A percentile compares a stretch with the other conserved stretches of the same genome.
phyloP scores from a whole-genome alignment of 2,888 invertebrate species.

The Gari tellinella region DNA sequence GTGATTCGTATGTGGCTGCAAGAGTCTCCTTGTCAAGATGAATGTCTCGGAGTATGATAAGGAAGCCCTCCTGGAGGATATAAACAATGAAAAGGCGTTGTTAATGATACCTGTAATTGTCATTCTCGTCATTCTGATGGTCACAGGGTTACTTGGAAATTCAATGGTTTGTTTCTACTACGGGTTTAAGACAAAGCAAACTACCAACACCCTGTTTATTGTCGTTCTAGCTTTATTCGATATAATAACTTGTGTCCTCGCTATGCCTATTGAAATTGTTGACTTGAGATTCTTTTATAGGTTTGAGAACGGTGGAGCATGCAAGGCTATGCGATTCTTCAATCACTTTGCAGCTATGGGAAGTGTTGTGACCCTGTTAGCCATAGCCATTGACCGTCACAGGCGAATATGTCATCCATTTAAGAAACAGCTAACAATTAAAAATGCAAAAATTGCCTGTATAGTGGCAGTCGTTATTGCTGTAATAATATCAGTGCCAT shows the following conservation, averaged over 20 bases:
- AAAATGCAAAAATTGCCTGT: constrained; percentile 57
- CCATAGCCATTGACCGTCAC: constrained; percentile 71
- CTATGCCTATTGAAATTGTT: constrained; percentile 72
- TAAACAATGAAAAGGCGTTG: constrained; percentile 63
- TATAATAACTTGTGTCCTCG: constrained; percentile 62
- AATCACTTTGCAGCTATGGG: constrained; percentile 63
- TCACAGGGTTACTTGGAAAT: constrained; percentile 69
- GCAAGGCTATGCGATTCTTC: constrained; percentile 63
- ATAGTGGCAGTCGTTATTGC: constrained; percentile 34
- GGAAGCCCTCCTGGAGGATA: constrained; percentile 14
- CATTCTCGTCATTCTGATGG: constrained; percentile 60
- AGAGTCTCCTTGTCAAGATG: constrained; percentile 13
- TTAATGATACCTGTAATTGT: constrained; percentile 67
- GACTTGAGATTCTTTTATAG: constrained; percentile 69
- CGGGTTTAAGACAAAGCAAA: constrained; percentile 61
- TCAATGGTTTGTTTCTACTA: constrained; percentile 66
- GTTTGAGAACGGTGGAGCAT: constrained; percentile 61
- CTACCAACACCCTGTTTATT: constrained; percentile 68
- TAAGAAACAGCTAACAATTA: constrained; percentile 60
- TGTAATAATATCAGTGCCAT: constrained; percentile 62
- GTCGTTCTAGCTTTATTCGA: constrained; percentile 68
- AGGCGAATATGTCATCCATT: constrained; percentile 73
- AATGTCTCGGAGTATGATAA: constrained; percentile 8
- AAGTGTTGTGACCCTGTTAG: constrained; percentile 63
- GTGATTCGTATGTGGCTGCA: too few relatives aligned